Evolutionary conservation across 2,797 vertebrate species (phyloP), one percentile per base, ranked within the genome.

Genomic region (Chrosomus eos): DNA sequence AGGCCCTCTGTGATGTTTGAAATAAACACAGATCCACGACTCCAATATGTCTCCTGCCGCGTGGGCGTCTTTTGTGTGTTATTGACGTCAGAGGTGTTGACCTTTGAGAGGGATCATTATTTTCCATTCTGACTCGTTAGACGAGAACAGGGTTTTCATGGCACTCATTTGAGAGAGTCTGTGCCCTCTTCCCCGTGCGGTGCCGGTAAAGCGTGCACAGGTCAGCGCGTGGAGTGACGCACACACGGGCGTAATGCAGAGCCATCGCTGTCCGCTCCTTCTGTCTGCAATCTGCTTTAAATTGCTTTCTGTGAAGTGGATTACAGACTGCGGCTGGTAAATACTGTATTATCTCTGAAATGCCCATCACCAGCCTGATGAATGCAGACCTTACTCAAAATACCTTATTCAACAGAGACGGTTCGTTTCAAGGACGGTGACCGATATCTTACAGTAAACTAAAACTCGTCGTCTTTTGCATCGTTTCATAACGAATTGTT

Each of bases 1-100:
- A 71, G 82, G 45, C 64, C 60, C 74, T 78, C 36, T 16, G 62
- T 53, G 73, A 83, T 83, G 74, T n/a, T 78, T 60, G 48, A 60
- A 78, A 77, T 70, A 60, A 84, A 78, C 73, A 55, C 36, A 31
- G 19, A 67, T 83, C 62, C 40, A 51, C 43, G 79, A 83, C 53
- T 79, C 40, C 75, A 73, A 79, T 45, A 81, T 91, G 88, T 6
- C 86, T 90, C 89, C 88, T 85, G n/a, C 76, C 31, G 81, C 21
- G 89, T 92, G 94, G 84, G 91, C 91, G 87, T 81, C 92, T 92
- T 92, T 91, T 90, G 86, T 87, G 85, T 86, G 75, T 88, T 76
- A 86, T 93, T 95, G 94, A 95, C 94, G 93, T 95, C 94, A 95
- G 91, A 90, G 89, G 90, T 92, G 93, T 92, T 94, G 94, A 95